Evolutionary conservation across 2,797 vertebrate genomes (phyloP).

Genomic region (Martes flavigula): DNA sequence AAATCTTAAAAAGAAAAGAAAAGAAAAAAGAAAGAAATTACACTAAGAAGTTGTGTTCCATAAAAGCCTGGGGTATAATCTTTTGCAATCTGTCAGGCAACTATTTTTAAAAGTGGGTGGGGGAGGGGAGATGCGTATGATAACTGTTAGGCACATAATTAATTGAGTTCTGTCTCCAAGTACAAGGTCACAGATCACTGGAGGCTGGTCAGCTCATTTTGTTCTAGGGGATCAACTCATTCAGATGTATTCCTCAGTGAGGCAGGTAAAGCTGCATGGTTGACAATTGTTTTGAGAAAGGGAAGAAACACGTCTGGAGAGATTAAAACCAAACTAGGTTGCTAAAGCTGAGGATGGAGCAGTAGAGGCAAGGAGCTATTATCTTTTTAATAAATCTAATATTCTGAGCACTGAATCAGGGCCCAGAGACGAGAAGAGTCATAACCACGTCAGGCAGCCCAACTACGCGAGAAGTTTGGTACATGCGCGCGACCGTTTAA

Average conservation of each 20-base stretch:
- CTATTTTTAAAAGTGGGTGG: neutral
- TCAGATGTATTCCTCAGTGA: neutral
- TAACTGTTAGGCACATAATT: neutral
- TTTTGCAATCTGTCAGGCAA: neutral
- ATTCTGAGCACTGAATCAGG: neutral
- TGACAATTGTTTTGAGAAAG: neutral
- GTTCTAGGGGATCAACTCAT: neutral
- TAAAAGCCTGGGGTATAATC: neutral
- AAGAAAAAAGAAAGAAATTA: neutral
- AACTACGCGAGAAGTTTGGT: neutral
- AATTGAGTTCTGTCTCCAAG: neutral
- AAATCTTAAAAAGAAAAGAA: too few species aligned
- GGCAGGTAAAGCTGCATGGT: neutral
- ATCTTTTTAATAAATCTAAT: neutral
- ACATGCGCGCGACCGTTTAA: neutral
- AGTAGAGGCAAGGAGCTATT: neutral
- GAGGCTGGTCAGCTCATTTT: neutral
- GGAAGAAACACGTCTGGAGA: neutral
- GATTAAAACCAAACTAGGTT: neutral
- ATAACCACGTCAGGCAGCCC: neutral
- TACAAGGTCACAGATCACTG: neutral
- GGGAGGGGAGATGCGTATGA: neutral
- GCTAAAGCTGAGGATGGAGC: neutral
- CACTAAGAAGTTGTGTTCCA: neutral
- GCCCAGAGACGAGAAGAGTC: neutral